Base-by-base conservation (phyloP, 2,888 invertebrate genomes). In the Gymnocheta viridis region DNA sequence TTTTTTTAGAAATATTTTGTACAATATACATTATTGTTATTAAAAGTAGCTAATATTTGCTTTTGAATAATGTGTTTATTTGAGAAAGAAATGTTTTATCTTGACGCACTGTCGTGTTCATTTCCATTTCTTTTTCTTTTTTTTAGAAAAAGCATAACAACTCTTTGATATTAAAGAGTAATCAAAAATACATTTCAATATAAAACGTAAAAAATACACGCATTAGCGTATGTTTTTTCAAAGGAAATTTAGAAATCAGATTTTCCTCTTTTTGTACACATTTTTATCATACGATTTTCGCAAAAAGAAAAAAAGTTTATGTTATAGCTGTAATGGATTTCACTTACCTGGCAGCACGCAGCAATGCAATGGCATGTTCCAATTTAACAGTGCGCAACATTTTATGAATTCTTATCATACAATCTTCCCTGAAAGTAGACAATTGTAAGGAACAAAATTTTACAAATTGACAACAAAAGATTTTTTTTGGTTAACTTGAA, bases 391-490 rank as follows among this genome's bases (percentile, higher is more conserved):
- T 94, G 62, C 96, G 94, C 91, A 98, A 93, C 85, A 94, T 93
- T 88, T 94, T 95, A 91, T 98, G 97, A 86, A 98, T 95, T 88
- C 94, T 95, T 90, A 95, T 95, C 96, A 98, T 97, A 81, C 98
- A 97, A 89, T 96, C 96, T 84, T 94, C 94, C 91, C 98, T 98
- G 92, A 86, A 87, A 89, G 88, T 87, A 81, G 24, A 64, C 67
- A 62, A 58, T 51, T 24, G 7, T 64, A n/a, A 9, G 6, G 7
- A 56, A 54, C 38, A 49, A 60, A 66, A 29, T 5, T 17, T 54
- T 41, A 78, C 35, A 62, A 67, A 64, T 78, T 54, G 41, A 51
- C 44, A 67, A 72, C 70, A 82, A 82, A 66, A 66, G 19, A 47
- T 47, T 58, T 58, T 24, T 41, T 17, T 4, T 47, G n/a, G n/a